phyloP scores from a whole-genome alignment of 2,113 vertebrate species.

The Condylura cristata region DNA sequence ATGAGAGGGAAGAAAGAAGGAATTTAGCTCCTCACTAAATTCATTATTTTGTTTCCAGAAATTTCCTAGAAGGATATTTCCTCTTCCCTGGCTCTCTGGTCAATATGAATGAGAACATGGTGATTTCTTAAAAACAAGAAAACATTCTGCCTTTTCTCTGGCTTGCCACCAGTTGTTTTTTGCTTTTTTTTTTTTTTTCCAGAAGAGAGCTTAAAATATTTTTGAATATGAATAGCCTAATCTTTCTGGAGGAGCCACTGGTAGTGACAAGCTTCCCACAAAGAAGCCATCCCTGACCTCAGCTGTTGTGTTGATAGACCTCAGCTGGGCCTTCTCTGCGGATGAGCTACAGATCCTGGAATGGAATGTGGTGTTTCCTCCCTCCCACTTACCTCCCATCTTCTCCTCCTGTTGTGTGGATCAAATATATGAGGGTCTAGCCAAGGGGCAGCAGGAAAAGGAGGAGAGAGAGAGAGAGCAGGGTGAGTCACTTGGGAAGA shows the following conservation, averaged over 20 bases:
- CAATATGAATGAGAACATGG: neutral
- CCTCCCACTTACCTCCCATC: neutral
- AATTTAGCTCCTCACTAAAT: neutral
- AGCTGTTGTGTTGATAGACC: constrained; percentile 25
- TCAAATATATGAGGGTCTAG: neutral
- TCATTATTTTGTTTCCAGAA: neutral
- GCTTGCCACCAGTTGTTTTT: constrained; percentile 30
- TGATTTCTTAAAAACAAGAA: constrained; percentile 50
- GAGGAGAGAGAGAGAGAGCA: neutral
- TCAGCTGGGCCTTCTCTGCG: constrained; percentile 51
- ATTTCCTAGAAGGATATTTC: constrained; percentile 29
- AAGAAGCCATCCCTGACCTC: constrained; percentile 10
- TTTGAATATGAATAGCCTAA: constrained; percentile 37
- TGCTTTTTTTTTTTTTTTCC: neutral
- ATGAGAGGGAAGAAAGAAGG: no score
- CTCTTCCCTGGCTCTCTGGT: neutral
- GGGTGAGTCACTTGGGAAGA: neutral
- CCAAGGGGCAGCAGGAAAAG: neutral
- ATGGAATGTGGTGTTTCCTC: neutral
- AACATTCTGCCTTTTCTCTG: constrained; percentile 39
- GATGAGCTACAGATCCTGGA: constrained; percentile 36
- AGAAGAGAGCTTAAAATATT: constrained; percentile 47
- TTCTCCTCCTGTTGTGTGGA: neutral
- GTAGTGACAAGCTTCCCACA: constrained; percentile 37
- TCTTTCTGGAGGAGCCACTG: constrained; percentile 47